Evolutionary conservation across 2,888 invertebrate genomes (phyloP).

Genomic region (Polietes domitor): DNA sequence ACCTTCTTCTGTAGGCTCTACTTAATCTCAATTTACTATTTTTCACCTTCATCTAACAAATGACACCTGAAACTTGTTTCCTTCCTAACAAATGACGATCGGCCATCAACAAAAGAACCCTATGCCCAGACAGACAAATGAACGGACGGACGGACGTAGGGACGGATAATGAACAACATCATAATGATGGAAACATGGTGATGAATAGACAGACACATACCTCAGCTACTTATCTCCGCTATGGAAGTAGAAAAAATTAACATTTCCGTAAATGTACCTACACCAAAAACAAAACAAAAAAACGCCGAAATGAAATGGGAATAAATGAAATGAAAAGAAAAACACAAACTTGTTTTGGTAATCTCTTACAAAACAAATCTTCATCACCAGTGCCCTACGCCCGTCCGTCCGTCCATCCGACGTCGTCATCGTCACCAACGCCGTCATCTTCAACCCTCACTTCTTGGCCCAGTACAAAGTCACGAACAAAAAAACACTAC

Average conservation of each 20-base stretch:
- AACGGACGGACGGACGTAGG: background rate
- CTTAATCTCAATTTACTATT: slow-evolving; percentile 59
- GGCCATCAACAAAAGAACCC: background rate
- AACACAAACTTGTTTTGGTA: slow-evolving; percentile 25
- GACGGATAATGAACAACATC: background rate
- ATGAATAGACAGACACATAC: slow-evolving; percentile 14
- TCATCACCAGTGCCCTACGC: background rate
- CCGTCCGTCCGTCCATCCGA: background rate
- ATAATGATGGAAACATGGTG: background rate
- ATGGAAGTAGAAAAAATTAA: slow-evolving; percentile 19
- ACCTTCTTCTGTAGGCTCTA: background rate
- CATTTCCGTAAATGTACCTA: slow-evolving; percentile 36
- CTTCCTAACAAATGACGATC: slow-evolving; percentile 24
- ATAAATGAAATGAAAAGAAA: background rate
- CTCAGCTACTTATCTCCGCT: slow-evolving; percentile 14
- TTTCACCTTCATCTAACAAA: slow-evolving; percentile 54
- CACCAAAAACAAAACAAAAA: background rate
- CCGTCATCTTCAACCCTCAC: slow-evolving; percentile 9
- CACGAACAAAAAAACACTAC: background rate
- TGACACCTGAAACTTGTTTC: slow-evolving; percentile 59
- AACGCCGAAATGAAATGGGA: background rate
- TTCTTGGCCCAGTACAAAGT: background rate
- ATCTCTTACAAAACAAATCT: slow-evolving; percentile 17
- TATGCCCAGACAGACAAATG: background rate
- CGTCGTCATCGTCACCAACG: background rate